These are phyloP conservation scores for Eolophus roseicapilla DNA, from an alignment of 2,113 vertebrate species.

Conservation along the genomic window DNA sequence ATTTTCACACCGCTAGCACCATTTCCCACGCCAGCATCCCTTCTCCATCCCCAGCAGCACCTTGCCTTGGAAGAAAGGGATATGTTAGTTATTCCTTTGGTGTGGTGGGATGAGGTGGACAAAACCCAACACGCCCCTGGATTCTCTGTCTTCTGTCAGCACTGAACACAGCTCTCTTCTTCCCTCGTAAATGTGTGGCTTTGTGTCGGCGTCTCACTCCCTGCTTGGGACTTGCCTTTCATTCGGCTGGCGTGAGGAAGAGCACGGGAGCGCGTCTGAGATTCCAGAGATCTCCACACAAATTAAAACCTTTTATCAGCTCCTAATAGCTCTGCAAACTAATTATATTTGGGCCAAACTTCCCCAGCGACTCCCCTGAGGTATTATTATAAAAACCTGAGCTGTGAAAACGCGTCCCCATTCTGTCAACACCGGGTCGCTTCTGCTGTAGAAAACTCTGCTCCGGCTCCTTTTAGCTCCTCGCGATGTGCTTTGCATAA, in stretches of 20 bases:
- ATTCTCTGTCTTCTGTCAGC: background rate
- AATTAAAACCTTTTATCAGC: conserved; percentile 81
- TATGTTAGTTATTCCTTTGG: background rate
- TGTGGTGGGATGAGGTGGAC: accelerated
- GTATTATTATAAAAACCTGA: conserved; percentile 79
- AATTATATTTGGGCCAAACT: conserved; percentile 82
- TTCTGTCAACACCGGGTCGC: conserved; percentile 79
- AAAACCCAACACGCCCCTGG: background rate
- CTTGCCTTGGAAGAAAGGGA: accelerated
- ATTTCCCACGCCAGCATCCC: background rate
- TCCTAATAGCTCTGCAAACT: conserved; percentile 79
- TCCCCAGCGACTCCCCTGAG: conserved; percentile 72
- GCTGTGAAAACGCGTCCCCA: conserved; percentile 75
- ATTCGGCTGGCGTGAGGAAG: background rate
- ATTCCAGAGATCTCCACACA: conserved; percentile 66
- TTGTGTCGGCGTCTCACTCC: background rate
- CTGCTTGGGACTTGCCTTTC: background rate
- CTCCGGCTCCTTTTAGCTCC: conserved; percentile 48
- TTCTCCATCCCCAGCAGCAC: background rate
- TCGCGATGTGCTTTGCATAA: conserved; percentile 63
- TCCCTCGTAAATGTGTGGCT: background rate
- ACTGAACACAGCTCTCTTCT: background rate
- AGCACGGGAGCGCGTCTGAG: conserved; percentile 38
- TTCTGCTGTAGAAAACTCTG: conserved; percentile 62
- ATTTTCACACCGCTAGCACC: background rate